Base-by-base conservation (phyloP, 2,888 invertebrate genomes). In the Polymixis flavicincta region DNA sequence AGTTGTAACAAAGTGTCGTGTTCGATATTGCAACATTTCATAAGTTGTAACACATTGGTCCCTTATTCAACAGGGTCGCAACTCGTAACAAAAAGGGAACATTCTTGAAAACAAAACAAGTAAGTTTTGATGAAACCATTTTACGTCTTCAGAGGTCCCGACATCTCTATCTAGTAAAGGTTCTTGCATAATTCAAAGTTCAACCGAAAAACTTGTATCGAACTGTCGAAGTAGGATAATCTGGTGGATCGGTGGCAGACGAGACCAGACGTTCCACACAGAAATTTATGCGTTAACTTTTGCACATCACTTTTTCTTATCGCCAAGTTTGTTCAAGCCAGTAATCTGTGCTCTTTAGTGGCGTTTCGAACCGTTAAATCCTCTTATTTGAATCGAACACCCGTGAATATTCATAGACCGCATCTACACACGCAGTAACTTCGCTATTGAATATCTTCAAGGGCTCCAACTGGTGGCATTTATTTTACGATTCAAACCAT, bases 221-320 rank as follows among this genome's bases (percentile, higher is more conserved):
- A 92, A 92, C 93, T 94, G 94, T 93, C 94, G 94, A 95, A 94
- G 90, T 89, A 88, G 93, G 93, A 94, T 95, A 94, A 95, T 95
- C 94, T 93, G 90, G 90, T 88, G 90, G 90, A 92, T 93, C 92
- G 91, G 91, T 92, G 91, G 92, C 91, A 92, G 93, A 93, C 92
- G 92, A 91, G 90, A 91, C 92, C 94, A 95, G 94, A 95, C 94
- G 93, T 92, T 94, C 89, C 89, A 90, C 89, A 88, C 84, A 78
- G 89, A 92, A 95, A 96, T 95, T 96, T 96, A 96, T 95, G 93
- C 91, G 86, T 91, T 86, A 96, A 96, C 93, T 96, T 96, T 87
- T 89, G 89, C 93, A 93, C 95, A 94, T 96, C 94, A 94, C 92
- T 94, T 93, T 92, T 94, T 93, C 95, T 94, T 96, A 96, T 96